A percentile compares a stretch with the other conserved stretches of the same genome.
phyloP scores from a whole-genome alignment of 2,888 invertebrate species.

The Lasioglossum figueresi region DNA sequence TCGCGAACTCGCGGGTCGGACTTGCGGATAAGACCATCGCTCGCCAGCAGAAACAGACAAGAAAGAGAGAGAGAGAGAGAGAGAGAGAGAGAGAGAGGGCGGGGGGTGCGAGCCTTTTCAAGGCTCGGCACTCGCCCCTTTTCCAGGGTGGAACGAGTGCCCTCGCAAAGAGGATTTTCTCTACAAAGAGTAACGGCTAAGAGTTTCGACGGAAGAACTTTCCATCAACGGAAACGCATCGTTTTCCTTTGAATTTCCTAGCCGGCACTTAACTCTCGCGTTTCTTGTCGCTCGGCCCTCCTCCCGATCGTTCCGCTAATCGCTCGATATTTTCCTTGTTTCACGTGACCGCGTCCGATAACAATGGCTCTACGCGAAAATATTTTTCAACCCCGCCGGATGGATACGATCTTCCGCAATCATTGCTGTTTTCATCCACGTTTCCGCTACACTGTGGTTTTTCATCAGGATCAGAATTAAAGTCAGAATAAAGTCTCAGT shows the following conservation, averaged over 20 bases:
- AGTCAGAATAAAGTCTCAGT: too few species aligned
- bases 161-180: slow-evolving; percentile 66
- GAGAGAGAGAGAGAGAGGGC: not conserved
- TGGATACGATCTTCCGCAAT: not conserved
- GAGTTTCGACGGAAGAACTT: slow-evolving; percentile 58
- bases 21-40: slow-evolving; percentile 54
- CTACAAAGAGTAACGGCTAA: slow-evolving; percentile 60
- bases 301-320: not conserved
- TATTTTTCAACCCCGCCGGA: not conserved
- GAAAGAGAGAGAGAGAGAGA: not conserved
- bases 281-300: not conserved
- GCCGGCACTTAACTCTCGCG: slow-evolving; percentile 22
- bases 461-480: too few species aligned
- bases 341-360: not conserved
- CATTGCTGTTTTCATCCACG: not conserved
- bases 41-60: slow-evolving; percentile 1
- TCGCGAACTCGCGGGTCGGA: slow-evolving; percentile 37
- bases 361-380: not conserved
- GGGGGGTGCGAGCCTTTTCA: slow-evolving; percentile 45
- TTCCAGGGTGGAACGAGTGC: slow-evolving; percentile 34
- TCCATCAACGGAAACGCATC: slow-evolving; percentile 50
- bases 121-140: slow-evolving; percentile 19
- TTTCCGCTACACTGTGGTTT: not conserved
- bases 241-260: slow-evolving; percentile 31
- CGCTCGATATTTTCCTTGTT: not conserved